A percentile compares a stretch with the other conserved stretches of the same genome.
Evolutionary conservation across 2,888 invertebrate species (phyloP).

Genomic region (Clanis bilineata): DNA sequence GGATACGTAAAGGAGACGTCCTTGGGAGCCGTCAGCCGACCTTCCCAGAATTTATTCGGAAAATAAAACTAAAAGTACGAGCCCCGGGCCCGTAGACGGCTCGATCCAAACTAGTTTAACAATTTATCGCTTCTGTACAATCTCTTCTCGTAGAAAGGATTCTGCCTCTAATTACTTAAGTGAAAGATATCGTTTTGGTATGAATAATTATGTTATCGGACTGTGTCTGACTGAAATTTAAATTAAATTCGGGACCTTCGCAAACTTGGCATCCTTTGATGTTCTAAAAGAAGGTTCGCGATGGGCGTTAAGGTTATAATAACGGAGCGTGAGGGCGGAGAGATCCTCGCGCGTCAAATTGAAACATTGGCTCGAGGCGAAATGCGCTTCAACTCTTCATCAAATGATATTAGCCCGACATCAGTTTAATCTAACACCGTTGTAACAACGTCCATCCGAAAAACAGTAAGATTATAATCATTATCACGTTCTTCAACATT

Average conservation of each 20-base stretch:
- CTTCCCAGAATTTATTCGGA: conserved; percentile 64
- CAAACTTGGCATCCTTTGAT: conserved; percentile 36
- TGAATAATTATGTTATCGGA: conserved; percentile 27
- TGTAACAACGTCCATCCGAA: conserved; percentile 17
- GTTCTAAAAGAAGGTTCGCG: conserved; percentile 42
- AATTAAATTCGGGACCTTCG: conserved; percentile 44
- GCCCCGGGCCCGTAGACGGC: conserved; percentile 50
- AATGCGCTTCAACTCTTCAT: conserved; percentile 39
- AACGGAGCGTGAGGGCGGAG: conserved; percentile 29
- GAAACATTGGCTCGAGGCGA: conserved; percentile 36
- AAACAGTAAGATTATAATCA: conserved; percentile 34
- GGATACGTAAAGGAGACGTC: conserved; percentile 50
- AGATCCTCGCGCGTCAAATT: conserved; percentile 23
- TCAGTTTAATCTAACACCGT: not conserved
- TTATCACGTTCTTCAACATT: conserved; percentile 31
- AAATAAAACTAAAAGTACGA: conserved; percentile 61
- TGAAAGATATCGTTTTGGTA: conserved; percentile 40
- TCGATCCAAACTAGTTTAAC: conserved; percentile 54
- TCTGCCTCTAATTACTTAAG: conserved; percentile 48
- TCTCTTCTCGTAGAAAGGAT: conserved; percentile 40
- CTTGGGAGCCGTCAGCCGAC: conserved; percentile 65
- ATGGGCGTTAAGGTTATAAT: conserved; percentile 41
- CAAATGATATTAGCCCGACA: conserved; percentile 28
- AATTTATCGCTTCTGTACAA: conserved; percentile 57
- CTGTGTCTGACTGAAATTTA: conserved; percentile 35